A percentile compares a stretch with the other conserved stretches of the same genome.
These are phyloP conservation scores for Mesochorus sp. DNA, from an alignment of 2,888 invertebrate species.

Conservation along the genomic window DNA sequence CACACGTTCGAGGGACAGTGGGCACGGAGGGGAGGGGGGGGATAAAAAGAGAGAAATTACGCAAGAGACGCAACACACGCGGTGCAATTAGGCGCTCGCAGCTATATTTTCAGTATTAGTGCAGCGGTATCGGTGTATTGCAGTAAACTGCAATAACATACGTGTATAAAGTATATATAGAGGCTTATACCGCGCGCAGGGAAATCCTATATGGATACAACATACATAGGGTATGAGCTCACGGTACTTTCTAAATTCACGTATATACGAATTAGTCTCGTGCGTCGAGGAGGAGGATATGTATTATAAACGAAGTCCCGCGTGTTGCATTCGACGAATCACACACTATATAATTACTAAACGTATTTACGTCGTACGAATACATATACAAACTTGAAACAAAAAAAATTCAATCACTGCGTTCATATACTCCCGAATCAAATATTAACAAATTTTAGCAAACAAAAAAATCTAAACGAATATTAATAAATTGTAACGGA, in stretches of 20 bases:
- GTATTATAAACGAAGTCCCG: conserved; percentile 31
- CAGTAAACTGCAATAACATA: conserved; percentile 15
- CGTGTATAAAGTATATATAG: background rate
- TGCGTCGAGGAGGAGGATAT: conserved; percentile 4
- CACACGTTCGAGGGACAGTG: too few relatives aligned
- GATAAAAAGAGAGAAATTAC: conserved; percentile 33
- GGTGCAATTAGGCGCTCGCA: conserved; percentile 42
- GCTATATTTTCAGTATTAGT: conserved; percentile 15
- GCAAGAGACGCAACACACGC: conserved; percentile 36
- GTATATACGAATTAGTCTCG: conserved; percentile 73
- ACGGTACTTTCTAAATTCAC: conserved; percentile 77
- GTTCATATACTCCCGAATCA: too few relatives aligned
- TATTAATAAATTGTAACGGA: too few relatives aligned
- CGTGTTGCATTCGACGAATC: conserved; percentile 17
- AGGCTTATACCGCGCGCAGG: conserved; percentile 6
- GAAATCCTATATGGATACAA: conserved; percentile 7
- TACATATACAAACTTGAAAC: too few relatives aligned
- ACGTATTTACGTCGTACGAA: too few relatives aligned
- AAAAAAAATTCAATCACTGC: too few relatives aligned
- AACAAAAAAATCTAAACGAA: too few relatives aligned
- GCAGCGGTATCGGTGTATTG: conserved; percentile 7
- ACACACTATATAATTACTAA: too few relatives aligned
- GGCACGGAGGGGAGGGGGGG: background rate
- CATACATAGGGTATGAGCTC: conserved; percentile 25
- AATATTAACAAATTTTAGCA: too few relatives aligned